Base-by-base conservation (phyloP, 2,888 invertebrate genomes). In the Pecten maximus region DNA sequence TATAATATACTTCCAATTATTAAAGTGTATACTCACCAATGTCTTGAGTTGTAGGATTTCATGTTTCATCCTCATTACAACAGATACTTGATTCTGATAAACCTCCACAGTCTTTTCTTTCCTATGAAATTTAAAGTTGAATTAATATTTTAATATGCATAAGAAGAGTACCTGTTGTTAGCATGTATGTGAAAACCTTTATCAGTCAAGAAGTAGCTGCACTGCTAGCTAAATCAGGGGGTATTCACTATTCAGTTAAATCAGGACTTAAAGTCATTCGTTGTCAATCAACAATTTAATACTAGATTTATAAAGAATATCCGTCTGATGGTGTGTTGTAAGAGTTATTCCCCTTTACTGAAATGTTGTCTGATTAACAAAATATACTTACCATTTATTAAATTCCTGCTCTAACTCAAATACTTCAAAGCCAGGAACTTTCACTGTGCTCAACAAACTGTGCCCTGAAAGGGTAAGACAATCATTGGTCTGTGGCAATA, bases 401-500 rank as follows among this genome's bases (percentile, higher is more conserved):
- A 97, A 94, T 91, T 97, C 97, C 91, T 95, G 95, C 89, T 97
- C 96, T 93, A 97, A 94, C 44, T 96, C 96, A 89, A 95, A 94
- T 54, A 96, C 92, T 90, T 96, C 96, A 91, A 96, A 93, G 89
- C 96, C 96, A 92, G 96, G 94, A 91, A 94, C 91, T 89, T 93
- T 94, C 50, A 95, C 89, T 87, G 94, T 92, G 35, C 92, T 93
- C 40, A 95, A 88, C 74, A 96, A 92, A 40, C 92, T 92, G 87
- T 95, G 95, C 89, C 95, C 96, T 96, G 92, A 40, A 93, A 87
- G 89, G n/a, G 2, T 4, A 15, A 2, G 4, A 10, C 12, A 48
- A 48, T 48, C 19, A 48, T 48, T 16, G 48, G 48, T 4, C 19
- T 6, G 6, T 54, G 23, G 23, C 16, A 54, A 23, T n/a, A n/a